Evolutionary conservation across 2,113 vertebrate genomes (phyloP).

Genomic region (Psilopsiagon aurifrons): DNA sequence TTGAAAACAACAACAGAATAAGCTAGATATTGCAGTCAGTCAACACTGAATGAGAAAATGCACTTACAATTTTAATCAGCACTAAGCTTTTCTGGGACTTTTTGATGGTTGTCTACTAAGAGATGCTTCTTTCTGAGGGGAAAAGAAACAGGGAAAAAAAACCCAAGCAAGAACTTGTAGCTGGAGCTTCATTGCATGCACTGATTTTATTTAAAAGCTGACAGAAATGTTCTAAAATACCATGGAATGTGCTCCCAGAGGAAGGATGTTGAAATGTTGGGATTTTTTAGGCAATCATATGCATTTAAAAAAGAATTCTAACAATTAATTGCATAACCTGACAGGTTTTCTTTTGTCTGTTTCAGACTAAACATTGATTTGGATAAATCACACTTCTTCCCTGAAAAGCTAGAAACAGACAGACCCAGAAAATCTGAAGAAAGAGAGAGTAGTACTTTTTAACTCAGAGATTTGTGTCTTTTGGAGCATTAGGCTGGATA

Average conservation of each 20-base stretch:
- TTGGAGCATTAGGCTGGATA: not conserved
- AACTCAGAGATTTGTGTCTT: not conserved
- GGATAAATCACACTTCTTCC: not conserved
- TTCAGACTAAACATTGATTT: not conserved
- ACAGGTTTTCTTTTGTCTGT: not conserved
- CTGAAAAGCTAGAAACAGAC: not conserved
- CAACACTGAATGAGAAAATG: not conserved
- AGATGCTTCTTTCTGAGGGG: not conserved
- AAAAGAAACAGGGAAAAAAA: not conserved
- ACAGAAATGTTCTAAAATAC: not conserved
- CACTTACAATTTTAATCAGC: not conserved
- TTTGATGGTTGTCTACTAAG: not conserved
- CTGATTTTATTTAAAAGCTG: constrained; percentile 1
- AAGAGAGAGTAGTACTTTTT: not conserved
- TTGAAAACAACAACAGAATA: not conserved
- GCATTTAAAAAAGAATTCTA: not conserved
- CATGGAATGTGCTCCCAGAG: not conserved
- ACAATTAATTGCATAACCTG: not conserved
- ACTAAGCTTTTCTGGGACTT: not conserved
- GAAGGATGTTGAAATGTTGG: not conserved
- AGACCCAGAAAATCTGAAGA: not conserved
- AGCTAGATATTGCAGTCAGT: not conserved
- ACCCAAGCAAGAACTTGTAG: not conserved
- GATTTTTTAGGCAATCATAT: not conserved
- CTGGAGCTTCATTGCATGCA: not conserved